phyloP scores from a whole-genome alignment of 2,888 invertebrate species.

The Lepidochitona cinerea region DNA sequence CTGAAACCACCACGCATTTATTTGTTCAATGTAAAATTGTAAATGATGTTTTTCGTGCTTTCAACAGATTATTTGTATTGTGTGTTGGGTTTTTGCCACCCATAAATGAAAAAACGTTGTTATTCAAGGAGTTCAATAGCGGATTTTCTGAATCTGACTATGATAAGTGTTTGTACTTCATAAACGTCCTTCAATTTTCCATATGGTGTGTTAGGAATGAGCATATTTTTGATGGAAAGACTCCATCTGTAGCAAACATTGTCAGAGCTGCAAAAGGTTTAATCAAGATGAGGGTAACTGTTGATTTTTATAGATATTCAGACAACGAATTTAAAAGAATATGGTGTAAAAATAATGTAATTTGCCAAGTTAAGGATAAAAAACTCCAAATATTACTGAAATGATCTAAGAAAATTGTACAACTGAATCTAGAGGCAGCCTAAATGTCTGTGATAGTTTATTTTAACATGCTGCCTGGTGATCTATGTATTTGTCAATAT shows the following conservation, averaged over 20 bases:
- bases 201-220: background rate
- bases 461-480: too few relatives aligned
- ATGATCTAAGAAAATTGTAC: too few relatives aligned
- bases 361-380: too few relatives aligned
- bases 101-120: background rate
- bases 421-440: too few relatives aligned
- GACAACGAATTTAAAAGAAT: background rate
- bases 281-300: background rate
- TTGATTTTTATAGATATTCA: background rate
- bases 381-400: too few relatives aligned
- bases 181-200: background rate
- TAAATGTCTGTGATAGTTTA: too few relatives aligned
- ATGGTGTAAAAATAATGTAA: background rate
- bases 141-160: background rate
- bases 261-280: background rate
- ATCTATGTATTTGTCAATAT: too few relatives aligned
- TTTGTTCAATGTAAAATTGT: background rate
- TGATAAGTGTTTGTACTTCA: background rate
- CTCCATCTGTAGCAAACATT: background rate
- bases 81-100: background rate
- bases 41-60: background rate
- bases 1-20: background rate
- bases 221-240: background rate
- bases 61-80: background rate
- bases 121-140: background rate